Evolutionary conservation across 2,113 vertebrate genomes (phyloP), one percentile per base, ranked within the genome.

Genomic region (Gymnogyps californianus): DNA sequence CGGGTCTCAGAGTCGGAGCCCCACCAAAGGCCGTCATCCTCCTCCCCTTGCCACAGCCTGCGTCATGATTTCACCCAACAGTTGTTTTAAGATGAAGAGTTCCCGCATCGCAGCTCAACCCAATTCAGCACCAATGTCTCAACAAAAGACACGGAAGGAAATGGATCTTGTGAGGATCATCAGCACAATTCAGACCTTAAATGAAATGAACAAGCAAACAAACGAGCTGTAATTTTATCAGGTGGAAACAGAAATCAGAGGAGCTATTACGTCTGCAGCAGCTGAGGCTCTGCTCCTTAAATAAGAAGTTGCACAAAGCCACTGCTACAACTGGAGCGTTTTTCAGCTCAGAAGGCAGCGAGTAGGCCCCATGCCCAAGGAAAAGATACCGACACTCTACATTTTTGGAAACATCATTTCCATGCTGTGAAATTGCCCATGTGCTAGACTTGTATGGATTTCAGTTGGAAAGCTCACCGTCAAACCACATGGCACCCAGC

Each of bases 111-210:
- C 67, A 79, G 29, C 49, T 77, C 81, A 76, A 31, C 25, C n/a
- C 65, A 38, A 7, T 47, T 77, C 42, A 91, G 70, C 75, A 62
- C n/a, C 11, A 1, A 17, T 25, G 29, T 17, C 47, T 36, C 1
- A 0, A 69, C 46, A 54, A 82, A 94, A 88, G 49, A 46, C 11
- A 7, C 34, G 65, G 82, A 88, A 90, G 84, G 66, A 94, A 93
- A 79, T 40, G 34, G 79, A 88, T 88, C 85, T 74, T 96, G 40
- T 85, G 66, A 90, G 58, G 85, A 89, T 94, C 93, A 96, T 96
- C 90, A 97, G 90, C 93, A 93, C 90, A 59, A 90, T 97, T 96
- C 93, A 96, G 76, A 90, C 55, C 85, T 90, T 86, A 88, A 95
- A 93, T 62, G 66, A 90, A 96, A 90, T 66, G 95, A 95, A 96